Evolutionary conservation across 2,113 vertebrate genomes (phyloP), one percentile per base, ranked within the genome.

Genomic region (Trinectes maculatus): DNA sequence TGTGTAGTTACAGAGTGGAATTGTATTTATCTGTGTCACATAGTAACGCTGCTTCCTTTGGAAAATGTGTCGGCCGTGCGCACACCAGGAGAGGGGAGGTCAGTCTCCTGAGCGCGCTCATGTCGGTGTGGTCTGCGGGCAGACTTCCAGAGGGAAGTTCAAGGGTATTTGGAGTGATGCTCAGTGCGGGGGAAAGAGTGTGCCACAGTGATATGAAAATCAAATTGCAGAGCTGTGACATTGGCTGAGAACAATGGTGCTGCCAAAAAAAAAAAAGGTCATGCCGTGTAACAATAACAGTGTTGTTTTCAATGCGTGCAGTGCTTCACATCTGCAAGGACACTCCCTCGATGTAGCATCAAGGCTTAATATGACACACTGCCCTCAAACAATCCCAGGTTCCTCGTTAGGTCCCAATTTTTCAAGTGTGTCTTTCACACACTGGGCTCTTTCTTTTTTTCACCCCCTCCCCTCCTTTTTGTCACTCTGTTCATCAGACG

Each of bases 111-210:
- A 76, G 77, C 71, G 48, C 74, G 74, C 76, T 85, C 68, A 69
- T 9, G 25, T 61, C 43, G 43, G 70, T 89, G 69, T 71, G 83
- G 78, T 86, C 74, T 68, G n/a, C 28, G 70, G 86, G 85, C 87
- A 82, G 46, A 47, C 77, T 89, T 85, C 84, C 89, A 87, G 77
- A 67, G 83, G 61, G 74, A 85, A 82, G 70, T 82, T 90, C 82
- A 85, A 91, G 84, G 85, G 77, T 79, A 77, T 87, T 89, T 78
- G 68, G 51, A 83, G 78, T 74, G 52, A 64, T 84, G 75, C 76
- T 87, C 71, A 55, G 73, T 48, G 71, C 61, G 72, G 71, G 77
- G 82, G 63, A 74, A 79, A 77, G 33, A 70, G 55, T 65, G 58
- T 70, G 57, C 59, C 52, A 57, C 60, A 47, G 78, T 76, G 76